phyloP scores from a whole-genome alignment of 2,888 invertebrate genomes.

The Chouioia cunea region DNA sequence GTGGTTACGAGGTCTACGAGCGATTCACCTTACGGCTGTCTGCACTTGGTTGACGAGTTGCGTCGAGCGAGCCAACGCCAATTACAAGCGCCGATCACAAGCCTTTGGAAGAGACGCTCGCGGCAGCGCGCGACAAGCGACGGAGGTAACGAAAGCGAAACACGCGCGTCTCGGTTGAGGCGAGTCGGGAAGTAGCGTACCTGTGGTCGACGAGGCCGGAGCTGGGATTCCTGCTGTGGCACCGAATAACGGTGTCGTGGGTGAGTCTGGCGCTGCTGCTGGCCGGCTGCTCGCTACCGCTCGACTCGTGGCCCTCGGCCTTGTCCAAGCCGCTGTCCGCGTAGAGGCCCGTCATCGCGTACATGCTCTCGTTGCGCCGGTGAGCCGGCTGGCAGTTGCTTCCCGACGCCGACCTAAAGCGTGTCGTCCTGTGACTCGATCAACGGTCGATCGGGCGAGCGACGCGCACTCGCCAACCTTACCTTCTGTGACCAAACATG shows the following conservation, averaged over 20 bases:
- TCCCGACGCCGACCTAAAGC: conserved; percentile 62
- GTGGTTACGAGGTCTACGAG: too few relatives aligned
- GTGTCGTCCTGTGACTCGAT: too few relatives aligned
- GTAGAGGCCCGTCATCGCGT: conserved; percentile 88
- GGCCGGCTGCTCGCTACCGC: conserved; percentile 53
- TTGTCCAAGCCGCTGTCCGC: conserved; percentile 77
- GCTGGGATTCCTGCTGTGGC: conserved; percentile 87
- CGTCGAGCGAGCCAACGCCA: too few relatives aligned
- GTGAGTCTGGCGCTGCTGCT: conserved; percentile 62
- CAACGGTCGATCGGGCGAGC: too few relatives aligned
- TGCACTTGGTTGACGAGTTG: too few relatives aligned
- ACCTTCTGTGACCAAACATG: conserved; percentile 64
- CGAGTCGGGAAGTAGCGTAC: too few relatives aligned
- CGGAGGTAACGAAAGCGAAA: too few relatives aligned
- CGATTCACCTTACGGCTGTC: too few relatives aligned
- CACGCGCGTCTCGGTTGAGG: too few relatives aligned
- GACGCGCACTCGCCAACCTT: conserved; percentile 23
- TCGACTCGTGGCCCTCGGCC: conserved; percentile 43
- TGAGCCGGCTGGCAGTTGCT: conserved; percentile 66
- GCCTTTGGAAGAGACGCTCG: too few relatives aligned
- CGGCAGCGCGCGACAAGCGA: too few relatives aligned
- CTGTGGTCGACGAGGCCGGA: conserved; percentile 78
- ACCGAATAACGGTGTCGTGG: conserved; percentile 73
- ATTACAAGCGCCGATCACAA: too few relatives aligned
- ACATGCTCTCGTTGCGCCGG: conserved; percentile 89